phyloP scores from a whole-genome alignment of 2,113 vertebrate genomes.

The Lycaon pictus region DNA sequence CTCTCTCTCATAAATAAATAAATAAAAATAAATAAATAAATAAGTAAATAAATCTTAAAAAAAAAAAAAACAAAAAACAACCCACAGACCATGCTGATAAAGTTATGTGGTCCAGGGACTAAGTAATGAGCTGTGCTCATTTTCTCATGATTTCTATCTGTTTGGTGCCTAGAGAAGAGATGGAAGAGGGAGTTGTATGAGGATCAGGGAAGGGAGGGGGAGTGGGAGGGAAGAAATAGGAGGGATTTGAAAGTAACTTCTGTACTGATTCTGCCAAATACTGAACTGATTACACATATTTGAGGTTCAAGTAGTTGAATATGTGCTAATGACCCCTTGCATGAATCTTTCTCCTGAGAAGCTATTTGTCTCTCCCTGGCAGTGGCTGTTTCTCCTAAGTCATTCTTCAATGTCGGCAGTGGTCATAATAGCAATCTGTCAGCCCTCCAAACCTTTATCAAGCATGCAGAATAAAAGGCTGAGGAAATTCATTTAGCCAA shows the following conservation, averaged over 20 bases:
- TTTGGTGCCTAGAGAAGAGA: neutral
- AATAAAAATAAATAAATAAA: no score
- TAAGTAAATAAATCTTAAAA: no score
- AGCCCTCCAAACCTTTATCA: conserved; percentile 47
- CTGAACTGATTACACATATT: conserved; percentile 10
- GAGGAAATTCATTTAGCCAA: conserved; percentile 61
- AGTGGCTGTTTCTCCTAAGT: conserved; percentile 36
- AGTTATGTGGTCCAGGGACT: neutral
- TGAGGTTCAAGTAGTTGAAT: conserved; percentile 59
- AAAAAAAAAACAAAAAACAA: neutral
- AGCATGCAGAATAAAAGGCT: conserved; percentile 54
- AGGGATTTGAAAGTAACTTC: conserved; percentile 3
- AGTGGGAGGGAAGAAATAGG: neutral
- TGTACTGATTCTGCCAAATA: conserved; percentile 29
- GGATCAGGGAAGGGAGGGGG: neutral
- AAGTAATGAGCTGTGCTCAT: neutral
- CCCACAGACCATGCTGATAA: neutral
- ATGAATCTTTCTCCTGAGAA: conserved; percentile 53
- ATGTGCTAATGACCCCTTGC: conserved; percentile 50
- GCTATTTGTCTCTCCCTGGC: conserved; percentile 37
- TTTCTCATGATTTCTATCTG: neutral
- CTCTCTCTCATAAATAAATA: no score
- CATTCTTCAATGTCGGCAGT: conserved; percentile 64
- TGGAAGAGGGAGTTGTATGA: neutral
- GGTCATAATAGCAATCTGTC: conserved; percentile 72